These are phyloP conservation scores for Panonychus citri DNA, from an alignment of 1,140 invertebrate genomes.

Conservation along the genomic window DNA sequence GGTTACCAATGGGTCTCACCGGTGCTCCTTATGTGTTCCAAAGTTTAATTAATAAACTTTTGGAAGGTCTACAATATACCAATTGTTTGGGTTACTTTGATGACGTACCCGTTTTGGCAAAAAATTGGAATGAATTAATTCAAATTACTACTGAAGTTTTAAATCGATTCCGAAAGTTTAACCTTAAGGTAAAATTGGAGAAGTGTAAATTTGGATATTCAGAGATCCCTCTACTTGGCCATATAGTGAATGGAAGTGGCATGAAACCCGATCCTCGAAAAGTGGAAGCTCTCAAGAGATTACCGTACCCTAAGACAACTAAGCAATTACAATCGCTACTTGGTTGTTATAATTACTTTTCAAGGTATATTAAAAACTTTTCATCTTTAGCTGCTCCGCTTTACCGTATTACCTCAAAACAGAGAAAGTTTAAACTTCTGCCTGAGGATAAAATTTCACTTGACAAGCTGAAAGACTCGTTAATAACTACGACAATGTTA, in stretches of 20 bases:
- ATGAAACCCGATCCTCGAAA: background rate
- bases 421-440: background rate
- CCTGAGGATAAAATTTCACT: background rate
- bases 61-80: background rate
- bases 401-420: background rate
- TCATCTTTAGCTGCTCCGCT: constrained; percentile 15
- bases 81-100: background rate
- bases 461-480: background rate
- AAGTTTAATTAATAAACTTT: background rate
- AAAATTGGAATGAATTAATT: background rate
- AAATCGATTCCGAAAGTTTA: background rate
- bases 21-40: background rate
- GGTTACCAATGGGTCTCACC: background rate
- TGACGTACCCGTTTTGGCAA: background rate
- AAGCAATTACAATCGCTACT: constrained; percentile 5
- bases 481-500: background rate
- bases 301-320: no score
- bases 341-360: constrained; percentile 8
- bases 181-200: background rate
- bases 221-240: background rate
- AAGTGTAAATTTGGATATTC: background rate
- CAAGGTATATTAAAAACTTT: constrained; percentile 15
- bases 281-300: background rate
- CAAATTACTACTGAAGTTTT: background rate
- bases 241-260: background rate